Conservation (phyloP, 2,113 vertebrate genomes). For the Gymnocephalus cernua region DNA sequence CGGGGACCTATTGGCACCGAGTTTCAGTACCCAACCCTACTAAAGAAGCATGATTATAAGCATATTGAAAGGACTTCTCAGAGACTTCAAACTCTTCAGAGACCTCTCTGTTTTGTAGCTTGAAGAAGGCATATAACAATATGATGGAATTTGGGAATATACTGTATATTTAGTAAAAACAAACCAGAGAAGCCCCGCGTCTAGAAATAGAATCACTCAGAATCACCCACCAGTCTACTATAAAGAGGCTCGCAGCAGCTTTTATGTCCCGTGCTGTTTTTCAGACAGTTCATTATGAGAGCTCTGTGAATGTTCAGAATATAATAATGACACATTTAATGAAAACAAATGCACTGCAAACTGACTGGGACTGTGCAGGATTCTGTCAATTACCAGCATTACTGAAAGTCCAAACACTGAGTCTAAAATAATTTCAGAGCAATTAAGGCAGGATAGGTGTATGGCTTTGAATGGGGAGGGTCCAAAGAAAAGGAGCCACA, state of each 20-base stretch:
- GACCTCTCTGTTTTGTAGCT: not conserved
- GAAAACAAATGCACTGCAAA: conserved; percentile 44
- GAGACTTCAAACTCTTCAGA: not conserved
- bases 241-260: conserved; percentile 33
- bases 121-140: not conserved
- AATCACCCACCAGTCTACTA: conserved; percentile 26
- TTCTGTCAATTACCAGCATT: conserved; percentile 26
- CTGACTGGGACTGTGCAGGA: conserved; percentile 18
- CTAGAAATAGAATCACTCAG: conserved; percentile 17
- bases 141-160: not conserved
- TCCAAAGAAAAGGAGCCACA: not conserved
- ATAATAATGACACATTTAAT: conserved; percentile 60
- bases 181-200: not conserved
- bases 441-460: conserved; percentile 10
- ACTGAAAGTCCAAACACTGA: conserved; percentile 2
- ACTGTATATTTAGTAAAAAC: conserved; percentile 14
- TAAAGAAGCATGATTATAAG: not conserved
- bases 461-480: not conserved
- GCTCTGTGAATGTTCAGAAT: conserved; percentile 25
- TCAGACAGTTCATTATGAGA: conserved; percentile 43
- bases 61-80: not conserved
- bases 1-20: too few relatives aligned
- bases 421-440: not conserved
- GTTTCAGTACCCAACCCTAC: too few relatives aligned
- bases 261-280: conserved; percentile 58